These are phyloP conservation scores for Molossus alvarezi DNA, from an alignment of 2,797 vertebrate genomes.

Conservation along the genomic window DNA sequence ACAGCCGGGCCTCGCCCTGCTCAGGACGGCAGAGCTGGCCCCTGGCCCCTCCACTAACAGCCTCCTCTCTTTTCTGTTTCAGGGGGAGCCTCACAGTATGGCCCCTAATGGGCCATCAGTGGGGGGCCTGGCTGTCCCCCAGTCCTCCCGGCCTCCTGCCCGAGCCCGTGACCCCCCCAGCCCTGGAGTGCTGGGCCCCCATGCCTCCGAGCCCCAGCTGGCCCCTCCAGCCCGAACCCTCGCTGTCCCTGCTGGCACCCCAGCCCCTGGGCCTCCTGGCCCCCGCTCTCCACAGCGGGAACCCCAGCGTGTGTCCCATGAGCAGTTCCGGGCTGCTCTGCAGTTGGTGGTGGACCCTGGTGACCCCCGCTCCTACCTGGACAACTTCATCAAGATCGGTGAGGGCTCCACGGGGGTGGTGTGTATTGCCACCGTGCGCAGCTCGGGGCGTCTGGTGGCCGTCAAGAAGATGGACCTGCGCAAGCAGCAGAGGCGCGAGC, in stretches of 20 bases:
- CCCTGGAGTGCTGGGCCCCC: conserved; percentile 88
- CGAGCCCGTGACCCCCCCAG: conserved; percentile 83
- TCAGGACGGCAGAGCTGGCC: not conserved
- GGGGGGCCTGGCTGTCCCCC: conserved; percentile 73
- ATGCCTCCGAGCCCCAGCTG: conserved; percentile 86
- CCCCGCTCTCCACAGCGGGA: conserved; percentile 94
- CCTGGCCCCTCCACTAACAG: not conserved
- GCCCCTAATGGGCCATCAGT: conserved; percentile 92
- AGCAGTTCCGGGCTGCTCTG: conserved; percentile 97
- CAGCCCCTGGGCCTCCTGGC: conserved; percentile 78
- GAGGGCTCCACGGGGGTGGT: conserved; percentile 98
- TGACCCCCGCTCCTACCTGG: conserved; percentile 95
- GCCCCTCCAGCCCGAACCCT: conserved; percentile 64
- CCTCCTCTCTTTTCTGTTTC: not conserved
- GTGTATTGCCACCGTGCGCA: conserved; percentile 96
- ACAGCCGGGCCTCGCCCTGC: not conserved
- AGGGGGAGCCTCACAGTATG: conserved; percentile 89
- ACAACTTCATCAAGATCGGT: conserved; percentile 98
- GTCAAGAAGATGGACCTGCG: conserved; percentile 99
- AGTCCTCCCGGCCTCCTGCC: conserved; percentile 64
- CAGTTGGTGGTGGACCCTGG: conserved; percentile 99
- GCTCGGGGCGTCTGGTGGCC: conserved; percentile 95
- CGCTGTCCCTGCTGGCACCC: fast-evolving
- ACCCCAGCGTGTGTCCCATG: conserved; percentile 97
- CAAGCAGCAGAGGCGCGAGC: conserved; percentile 96